Conservation (phyloP, 2,888 invertebrate species). For the Stegophylla sp. region DNA sequence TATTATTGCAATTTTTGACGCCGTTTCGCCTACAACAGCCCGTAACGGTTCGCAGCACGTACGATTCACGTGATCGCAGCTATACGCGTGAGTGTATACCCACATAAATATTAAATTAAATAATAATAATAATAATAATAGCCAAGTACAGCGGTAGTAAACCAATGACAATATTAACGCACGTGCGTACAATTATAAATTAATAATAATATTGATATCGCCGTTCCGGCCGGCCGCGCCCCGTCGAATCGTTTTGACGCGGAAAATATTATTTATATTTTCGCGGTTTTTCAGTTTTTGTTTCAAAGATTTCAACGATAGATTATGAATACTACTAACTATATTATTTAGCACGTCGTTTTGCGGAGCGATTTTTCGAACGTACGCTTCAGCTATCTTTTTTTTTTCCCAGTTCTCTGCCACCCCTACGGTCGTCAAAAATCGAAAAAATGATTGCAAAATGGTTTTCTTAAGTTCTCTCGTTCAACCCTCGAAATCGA, state of each 20-base stretch:
- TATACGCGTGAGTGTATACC: constrained; percentile 21
- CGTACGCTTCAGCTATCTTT: too few relatives aligned
- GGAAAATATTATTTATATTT: too few relatives aligned
- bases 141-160: not conserved
- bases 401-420: too few relatives aligned
- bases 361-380: too few relatives aligned
- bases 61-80: constrained; percentile 8
- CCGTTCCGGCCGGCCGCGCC: not conserved
- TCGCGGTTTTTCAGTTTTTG: not conserved
- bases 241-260: too few relatives aligned
- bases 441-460: too few relatives aligned
- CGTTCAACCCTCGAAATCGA: too few relatives aligned
- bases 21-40: too few relatives aligned
- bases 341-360: not conserved
- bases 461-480: too few relatives aligned
- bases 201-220: not conserved
- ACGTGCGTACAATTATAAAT: not conserved
- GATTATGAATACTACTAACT: not conserved
- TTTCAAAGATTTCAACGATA: constrained; percentile 25
- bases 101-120: not conserved
- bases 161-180: not conserved
- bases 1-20: not conserved
- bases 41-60: too few relatives aligned
- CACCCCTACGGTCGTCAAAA: too few relatives aligned
- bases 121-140: not conserved